A percentile compares a stretch with the other conserved stretches of the same genome.
Evolutionary conservation across 2,113 vertebrate species (phyloP).

Genomic region (Muntiacus muntjak): DNA sequence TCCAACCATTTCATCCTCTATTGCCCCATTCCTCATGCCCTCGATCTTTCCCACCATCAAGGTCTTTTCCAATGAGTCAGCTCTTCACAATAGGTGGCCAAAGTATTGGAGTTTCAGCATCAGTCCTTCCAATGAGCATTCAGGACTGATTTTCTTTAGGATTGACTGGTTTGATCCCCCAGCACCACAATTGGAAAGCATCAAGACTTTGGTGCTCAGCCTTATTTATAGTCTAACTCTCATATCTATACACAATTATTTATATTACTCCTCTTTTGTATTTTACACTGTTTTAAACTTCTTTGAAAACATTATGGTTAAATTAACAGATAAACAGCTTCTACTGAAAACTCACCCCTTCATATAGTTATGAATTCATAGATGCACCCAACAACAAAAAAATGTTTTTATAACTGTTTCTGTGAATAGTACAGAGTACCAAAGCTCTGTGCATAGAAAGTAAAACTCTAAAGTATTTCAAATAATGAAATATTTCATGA

Average conservation of each 20-base stretch:
- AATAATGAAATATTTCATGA: not conserved
- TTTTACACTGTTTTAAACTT: not conserved
- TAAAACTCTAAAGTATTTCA: not conserved
- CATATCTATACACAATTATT: not conserved
- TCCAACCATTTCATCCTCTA: not conserved
- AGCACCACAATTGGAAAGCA: not conserved
- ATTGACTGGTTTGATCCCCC: not conserved
- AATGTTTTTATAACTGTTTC: not conserved
- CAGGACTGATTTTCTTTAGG: not conserved
- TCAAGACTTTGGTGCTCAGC: not conserved
- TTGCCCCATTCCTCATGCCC: not conserved
- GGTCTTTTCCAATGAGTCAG: not conserved
- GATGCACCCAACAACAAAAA: not conserved
- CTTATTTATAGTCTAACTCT: not conserved
- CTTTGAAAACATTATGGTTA: not conserved
- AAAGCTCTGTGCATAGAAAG: not conserved
- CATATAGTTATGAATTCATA: not conserved
- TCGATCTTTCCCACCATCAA: not conserved
- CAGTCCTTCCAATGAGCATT: not conserved
- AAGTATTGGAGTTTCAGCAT: not conserved
- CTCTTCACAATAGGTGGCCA: not conserved
- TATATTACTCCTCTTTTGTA: not conserved
- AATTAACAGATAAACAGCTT: not conserved
- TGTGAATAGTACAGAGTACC: not conserved
- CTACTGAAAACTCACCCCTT: not conserved